These are phyloP conservation scores for Leucosticte australis DNA, from an alignment of 2,113 vertebrate genomes.

Conservation along the genomic window DNA sequence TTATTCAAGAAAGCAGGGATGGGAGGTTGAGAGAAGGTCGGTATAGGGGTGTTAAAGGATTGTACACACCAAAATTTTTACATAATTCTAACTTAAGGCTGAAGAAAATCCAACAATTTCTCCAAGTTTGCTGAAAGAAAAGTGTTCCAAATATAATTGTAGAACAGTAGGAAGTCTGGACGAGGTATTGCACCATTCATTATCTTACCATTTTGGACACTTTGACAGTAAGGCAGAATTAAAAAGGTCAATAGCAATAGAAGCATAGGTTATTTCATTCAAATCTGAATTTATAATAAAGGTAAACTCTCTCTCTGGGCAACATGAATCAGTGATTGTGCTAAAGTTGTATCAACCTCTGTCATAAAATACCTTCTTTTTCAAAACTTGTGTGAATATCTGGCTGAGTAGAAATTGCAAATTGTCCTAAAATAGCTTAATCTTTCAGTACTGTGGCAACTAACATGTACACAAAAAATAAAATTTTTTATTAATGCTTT, in stretches of 20 bases:
- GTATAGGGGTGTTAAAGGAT: fast-evolving
- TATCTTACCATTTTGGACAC: not conserved
- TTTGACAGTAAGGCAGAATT: not conserved
- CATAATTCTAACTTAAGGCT: not conserved
- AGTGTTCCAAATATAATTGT: not conserved
- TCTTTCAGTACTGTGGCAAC: not conserved
- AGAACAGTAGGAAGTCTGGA: not conserved
- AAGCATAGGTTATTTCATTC: not conserved
- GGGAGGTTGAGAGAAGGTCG: fast-evolving
- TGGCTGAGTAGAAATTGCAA: not conserved
- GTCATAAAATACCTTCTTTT: not conserved
- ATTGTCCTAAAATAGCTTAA: not conserved
- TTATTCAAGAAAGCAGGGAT: not conserved
- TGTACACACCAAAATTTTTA: not conserved
- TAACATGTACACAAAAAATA: not conserved
- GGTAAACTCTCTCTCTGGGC: not conserved
- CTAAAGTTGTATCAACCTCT: not conserved
- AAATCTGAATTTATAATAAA: not conserved
- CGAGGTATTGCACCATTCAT: not conserved
- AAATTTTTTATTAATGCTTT: not conserved
- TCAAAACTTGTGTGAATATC: not conserved
- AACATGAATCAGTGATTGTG: not conserved
- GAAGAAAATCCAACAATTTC: not conserved
- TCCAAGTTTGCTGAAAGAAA: not conserved
- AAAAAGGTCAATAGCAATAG: not conserved